Evolutionary conservation across 2,113 vertebrate species (phyloP), one percentile per base, ranked within the genome.

Genomic region (Bubo blakistoni): DNA sequence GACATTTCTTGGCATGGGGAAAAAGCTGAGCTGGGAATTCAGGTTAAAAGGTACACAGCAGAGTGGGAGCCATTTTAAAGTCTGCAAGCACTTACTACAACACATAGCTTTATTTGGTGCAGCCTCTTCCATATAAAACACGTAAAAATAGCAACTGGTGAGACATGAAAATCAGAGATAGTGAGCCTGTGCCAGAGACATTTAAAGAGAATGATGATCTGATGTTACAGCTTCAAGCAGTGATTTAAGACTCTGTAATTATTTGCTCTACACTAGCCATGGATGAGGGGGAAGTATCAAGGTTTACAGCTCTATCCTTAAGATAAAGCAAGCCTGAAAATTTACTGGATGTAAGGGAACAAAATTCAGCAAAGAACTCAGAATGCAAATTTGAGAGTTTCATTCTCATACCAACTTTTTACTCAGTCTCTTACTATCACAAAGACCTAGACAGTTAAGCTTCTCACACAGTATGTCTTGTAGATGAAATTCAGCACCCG

Each of bases 41-140:
- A 89, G 71, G 82, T 86, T 87, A 49, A 62, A 92, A 94, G 58
- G 65, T 83, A 79, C 76, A 32, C 32, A 69, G 54, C 44, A 73
- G 81, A 90, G 80, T 36, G 44, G 92, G 84, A 96, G 73, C 92
- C 97, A 94, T 97, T 96, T 97, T 89, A 51, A 92, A 88, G 86
- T 38, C 70, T 17, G 2, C 65, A 44, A 47, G 51, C 82, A 63
- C 66, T 73, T 62, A 54, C 76, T 61, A 81, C 72, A 90, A 73
- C 74, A 90, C 67, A n/a, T 2, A 69, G 83, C 69, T 94, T 84
- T 89, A 94, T 95, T 76, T 87, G 83, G 73, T 85, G 86, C 91
- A 79, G 92, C 70, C 29, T 94, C 77, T 94, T 84, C 70, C 1
- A 4, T 25, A 91, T 18, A 84, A 81, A 91, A 89, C 58, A 94